These are phyloP conservation scores for Actinernus sp. DNA, from an alignment of 92 coral and sea anemone species.

Conservation along the genomic window DNA sequence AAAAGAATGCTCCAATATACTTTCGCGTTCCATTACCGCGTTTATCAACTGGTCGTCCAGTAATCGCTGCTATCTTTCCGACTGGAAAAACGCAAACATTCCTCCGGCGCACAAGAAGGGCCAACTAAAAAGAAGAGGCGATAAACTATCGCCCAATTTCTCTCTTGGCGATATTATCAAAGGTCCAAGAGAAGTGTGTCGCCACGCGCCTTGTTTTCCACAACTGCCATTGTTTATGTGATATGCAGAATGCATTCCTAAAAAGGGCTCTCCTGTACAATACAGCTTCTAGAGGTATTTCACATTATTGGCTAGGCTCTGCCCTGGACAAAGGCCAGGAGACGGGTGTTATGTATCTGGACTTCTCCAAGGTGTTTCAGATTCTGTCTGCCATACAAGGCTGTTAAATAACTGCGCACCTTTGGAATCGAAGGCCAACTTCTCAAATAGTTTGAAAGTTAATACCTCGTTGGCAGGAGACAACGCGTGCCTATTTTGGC, in stretches of 20 bases:
- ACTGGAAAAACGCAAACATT: conserved; percentile 61
- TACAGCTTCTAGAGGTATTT: conserved; percentile 33
- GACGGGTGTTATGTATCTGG: conserved; percentile 23
- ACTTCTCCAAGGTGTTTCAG: conserved; percentile 21
- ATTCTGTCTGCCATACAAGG: conserved; percentile 21
- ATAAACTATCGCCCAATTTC: conserved; percentile 61
- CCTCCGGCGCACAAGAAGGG: conserved; percentile 52
- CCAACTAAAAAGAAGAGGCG: conserved; percentile 32
- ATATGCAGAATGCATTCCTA: conserved; percentile 12
- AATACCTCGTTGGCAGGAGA: conserved; percentile 33
- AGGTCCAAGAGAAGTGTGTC: conserved; percentile 58
- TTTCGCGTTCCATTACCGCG: conserved; percentile 50
- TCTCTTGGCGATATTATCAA: conserved; percentile 49
- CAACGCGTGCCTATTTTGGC: conserved; percentile 22
- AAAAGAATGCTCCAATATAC: conserved; percentile 37
- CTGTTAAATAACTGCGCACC: conserved; percentile 2
- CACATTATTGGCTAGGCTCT: conserved; percentile 35
- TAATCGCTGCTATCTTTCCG: conserved; percentile 30
- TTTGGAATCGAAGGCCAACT: conserved; percentile 10
- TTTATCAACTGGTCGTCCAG: conserved; percentile 33
- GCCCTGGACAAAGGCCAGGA: conserved; percentile 29
- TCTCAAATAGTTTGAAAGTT: conserved; percentile 20
- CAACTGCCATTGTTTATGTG: conserved; percentile 5
- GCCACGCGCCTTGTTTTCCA: conserved; percentile 17
- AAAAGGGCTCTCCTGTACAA: conserved; percentile 34